Conservation (phyloP, 2,888 invertebrate genomes). For the Theretra japonica region DNA sequence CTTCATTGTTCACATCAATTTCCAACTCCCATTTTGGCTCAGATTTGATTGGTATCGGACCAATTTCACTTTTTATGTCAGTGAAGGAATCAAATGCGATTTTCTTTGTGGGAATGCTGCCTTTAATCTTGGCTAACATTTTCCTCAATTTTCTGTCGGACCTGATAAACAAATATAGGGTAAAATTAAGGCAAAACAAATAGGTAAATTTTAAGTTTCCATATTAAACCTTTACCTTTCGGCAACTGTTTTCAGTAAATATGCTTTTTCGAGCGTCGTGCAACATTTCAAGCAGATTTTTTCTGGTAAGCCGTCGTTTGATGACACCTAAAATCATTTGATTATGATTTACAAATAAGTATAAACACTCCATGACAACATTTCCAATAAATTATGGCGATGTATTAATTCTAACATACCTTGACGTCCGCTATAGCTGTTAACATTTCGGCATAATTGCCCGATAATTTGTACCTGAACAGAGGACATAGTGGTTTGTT, state of each 20-base stretch:
- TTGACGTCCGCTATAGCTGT: constrained; percentile 80
- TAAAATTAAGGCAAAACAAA: constrained; percentile 4
- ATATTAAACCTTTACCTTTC: constrained; percentile 64
- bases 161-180: constrained; percentile 53
- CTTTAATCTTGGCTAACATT: constrained; percentile 56
- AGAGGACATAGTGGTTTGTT: constrained; percentile 76
- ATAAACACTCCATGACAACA: constrained; percentile 28
- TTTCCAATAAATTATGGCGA: not conserved
- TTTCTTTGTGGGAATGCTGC: constrained; percentile 71
- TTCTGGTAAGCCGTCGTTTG: constrained; percentile 79
- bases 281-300: constrained; percentile 78
- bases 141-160: constrained; percentile 74
- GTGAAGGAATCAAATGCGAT: constrained; percentile 78
- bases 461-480: constrained; percentile 77
- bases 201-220: not conserved
- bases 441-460: constrained; percentile 82
- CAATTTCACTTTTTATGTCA: constrained; percentile 80
- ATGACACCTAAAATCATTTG: constrained; percentile 61
- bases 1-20: constrained; percentile 62
- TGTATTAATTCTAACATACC: constrained; percentile 52
- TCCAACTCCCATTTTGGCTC: constrained; percentile 81
- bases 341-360: constrained; percentile 21
- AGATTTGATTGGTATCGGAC: constrained; percentile 66
- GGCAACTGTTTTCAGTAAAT: constrained; percentile 77
- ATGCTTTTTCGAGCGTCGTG: constrained; percentile 76